Conservation (phyloP, 2,113 vertebrate genomes). For the Laticauda laticaudata region DNA sequence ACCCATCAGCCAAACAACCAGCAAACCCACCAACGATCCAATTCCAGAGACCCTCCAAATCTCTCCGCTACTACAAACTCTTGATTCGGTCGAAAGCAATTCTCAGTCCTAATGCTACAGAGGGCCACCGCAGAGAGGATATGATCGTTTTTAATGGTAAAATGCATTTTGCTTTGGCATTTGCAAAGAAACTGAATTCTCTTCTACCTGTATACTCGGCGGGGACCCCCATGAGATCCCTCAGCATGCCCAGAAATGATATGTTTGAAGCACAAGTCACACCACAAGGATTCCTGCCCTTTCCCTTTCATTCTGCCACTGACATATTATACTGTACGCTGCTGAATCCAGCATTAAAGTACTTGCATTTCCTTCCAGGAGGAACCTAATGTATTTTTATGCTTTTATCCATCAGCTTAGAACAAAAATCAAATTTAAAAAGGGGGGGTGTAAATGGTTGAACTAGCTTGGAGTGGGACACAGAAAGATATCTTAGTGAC, state of each 20-base stretch:
- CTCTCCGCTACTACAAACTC: neutral
- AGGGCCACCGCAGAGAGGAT: neutral
- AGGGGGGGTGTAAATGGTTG: fast-evolving
- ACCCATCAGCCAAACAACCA: neutral
- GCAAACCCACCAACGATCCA: neutral
- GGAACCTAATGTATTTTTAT: neutral
- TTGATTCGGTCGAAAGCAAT: neutral
- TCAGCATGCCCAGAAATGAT: neutral
- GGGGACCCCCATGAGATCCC: neutral
- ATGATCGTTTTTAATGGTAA: neutral
- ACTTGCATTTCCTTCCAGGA: neutral
- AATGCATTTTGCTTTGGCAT: neutral
- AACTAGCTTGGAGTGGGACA: neutral
- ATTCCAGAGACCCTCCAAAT: neutral
- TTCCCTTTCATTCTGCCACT: neutral
- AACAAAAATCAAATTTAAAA: neutral
- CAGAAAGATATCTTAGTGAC: neutral
- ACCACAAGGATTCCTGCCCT: neutral
- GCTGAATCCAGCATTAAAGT: neutral
- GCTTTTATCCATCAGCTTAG: neutral
- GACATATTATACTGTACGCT: neutral
- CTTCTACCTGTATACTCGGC: neutral
- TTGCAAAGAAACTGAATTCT: neutral
- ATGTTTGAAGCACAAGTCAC: neutral
- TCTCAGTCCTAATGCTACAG: neutral